Conservation (phyloP, 1,140 invertebrate species). For the Drosophila parabipectinata region DNA sequence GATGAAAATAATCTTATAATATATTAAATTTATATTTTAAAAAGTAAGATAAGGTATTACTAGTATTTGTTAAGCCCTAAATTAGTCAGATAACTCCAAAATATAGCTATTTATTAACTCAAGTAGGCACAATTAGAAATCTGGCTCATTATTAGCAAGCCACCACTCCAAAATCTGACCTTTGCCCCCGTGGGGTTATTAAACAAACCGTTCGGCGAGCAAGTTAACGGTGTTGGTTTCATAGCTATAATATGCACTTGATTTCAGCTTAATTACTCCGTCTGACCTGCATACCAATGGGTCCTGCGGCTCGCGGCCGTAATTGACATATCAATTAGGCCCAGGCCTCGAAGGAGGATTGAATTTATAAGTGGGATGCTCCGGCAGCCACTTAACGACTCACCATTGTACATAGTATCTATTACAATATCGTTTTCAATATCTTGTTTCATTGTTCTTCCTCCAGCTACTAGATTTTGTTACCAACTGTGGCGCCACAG, state of each 20-base stretch:
- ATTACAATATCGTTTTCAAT: conserved; percentile 6
- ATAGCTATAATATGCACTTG: conserved; percentile 48
- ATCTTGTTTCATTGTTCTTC: conserved; percentile 3
- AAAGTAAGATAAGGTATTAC: no score
- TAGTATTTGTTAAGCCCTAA: no score
- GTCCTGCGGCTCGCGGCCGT: conserved; percentile 27
- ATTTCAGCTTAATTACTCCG: conserved; percentile 51
- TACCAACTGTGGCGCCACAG: conserved; percentile 7
- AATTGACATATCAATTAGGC: conserved; percentile 52
- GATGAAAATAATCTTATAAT: no score
- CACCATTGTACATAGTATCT: background rate
- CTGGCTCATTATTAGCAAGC: no score
- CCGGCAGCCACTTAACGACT: background rate
- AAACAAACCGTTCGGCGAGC: conserved; percentile 7
- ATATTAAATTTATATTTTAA: no score
- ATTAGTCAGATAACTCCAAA: no score
- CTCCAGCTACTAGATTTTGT: background rate
- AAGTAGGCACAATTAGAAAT: no score
- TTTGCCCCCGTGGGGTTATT: conserved; percentile 5
- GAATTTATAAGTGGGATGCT: conserved; percentile 7
- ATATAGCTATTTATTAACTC: no score
- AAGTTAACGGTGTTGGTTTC: conserved; percentile 21
- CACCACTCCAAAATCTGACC: background rate
- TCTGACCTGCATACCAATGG: conserved; percentile 54
- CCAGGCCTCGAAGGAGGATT: conserved; percentile 11